Base-by-base conservation (phyloP, 1,140 invertebrate genomes). In the Drosophila rufa region DNA sequence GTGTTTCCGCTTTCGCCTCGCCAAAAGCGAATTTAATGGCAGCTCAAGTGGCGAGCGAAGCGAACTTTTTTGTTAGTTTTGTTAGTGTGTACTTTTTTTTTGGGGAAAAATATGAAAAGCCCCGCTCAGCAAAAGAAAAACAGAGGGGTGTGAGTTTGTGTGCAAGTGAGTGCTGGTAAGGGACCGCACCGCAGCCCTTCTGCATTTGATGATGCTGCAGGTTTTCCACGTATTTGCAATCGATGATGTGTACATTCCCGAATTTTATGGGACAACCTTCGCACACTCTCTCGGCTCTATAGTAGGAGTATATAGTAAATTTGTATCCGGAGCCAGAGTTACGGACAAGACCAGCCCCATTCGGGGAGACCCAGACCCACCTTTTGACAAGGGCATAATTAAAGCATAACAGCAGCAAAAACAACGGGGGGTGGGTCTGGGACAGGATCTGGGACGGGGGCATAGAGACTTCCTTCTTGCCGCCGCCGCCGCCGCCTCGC, bases 361-460 rank as follows among this genome's bases (percentile, higher is more conserved):
- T 30, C 27, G 53, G 46, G 30, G 51, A 65, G 55, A 58, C 64
- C 81, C 56, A 57, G 64, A 64, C 77, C 84, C 80, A 84, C 83
- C 83, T 87, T 89, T 89, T 87, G 83, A 87, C 83, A 87, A 87
- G 83, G 84, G 83, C 83, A 87, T 87, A 87, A 87, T 87, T 87
- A 87, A 87, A 87, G 83, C 80, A 80, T 87, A 87, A 87, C 83
- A 86, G 82, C 61, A 80, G 68, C 68, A 80, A 86, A 75, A 83
- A 85, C 71, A 82, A 68, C 66, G 59, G 33, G 51, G 67, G 64
- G 58, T 73, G 69, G 9, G 50, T 4, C 27, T 2, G 14, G 51
- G 33, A 38, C 9, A 12, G 6, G 48, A 30, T 36, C 12, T 30
- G 30, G 14, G 15, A 8, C 47, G 66, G 67, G 42, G 70, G 25